Evolutionary conservation across 2,797 vertebrate species (phyloP).

Genomic region (Sphenopsis melanotis): DNA sequence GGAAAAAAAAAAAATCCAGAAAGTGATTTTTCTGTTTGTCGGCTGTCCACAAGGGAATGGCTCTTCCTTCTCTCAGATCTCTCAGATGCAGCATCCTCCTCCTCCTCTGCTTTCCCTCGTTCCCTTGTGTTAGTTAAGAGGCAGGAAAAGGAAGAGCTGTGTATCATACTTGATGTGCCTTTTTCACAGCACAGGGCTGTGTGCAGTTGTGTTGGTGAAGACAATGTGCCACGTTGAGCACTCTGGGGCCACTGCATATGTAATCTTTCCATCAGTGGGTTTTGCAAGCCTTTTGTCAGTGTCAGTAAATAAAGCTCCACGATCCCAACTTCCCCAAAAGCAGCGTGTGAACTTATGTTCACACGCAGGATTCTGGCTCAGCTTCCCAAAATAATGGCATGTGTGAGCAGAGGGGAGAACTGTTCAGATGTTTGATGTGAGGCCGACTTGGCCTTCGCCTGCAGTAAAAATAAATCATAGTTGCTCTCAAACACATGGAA

Average conservation of each 20-base stretch:
- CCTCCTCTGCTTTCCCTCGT: neutral
- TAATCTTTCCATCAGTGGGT: neutral
- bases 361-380: neutral
- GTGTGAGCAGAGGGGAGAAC: neutral
- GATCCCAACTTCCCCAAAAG: neutral
- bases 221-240: fast-evolving
- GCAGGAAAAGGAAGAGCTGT: neutral
- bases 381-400: neutral
- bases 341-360: neutral
- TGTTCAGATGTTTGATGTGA: neutral
- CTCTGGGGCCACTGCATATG: neutral
- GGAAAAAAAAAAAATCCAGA: neutral
- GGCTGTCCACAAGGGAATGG: neutral
- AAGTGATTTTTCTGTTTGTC: neutral
- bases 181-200: fast-evolving
- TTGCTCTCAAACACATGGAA: neutral
- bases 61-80: neutral
- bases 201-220: neutral
- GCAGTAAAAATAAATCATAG: neutral
- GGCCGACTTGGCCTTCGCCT: neutral
- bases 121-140: neutral
- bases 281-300: neutral
- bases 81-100: neutral
- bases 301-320: neutral
- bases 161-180: neutral